A percentile compares a stretch with the other conserved stretches of the same genome.
Evolutionary conservation across 1,140 invertebrate genomes (phyloP).

Genomic region (Bombus haemorrhoidalis): DNA sequence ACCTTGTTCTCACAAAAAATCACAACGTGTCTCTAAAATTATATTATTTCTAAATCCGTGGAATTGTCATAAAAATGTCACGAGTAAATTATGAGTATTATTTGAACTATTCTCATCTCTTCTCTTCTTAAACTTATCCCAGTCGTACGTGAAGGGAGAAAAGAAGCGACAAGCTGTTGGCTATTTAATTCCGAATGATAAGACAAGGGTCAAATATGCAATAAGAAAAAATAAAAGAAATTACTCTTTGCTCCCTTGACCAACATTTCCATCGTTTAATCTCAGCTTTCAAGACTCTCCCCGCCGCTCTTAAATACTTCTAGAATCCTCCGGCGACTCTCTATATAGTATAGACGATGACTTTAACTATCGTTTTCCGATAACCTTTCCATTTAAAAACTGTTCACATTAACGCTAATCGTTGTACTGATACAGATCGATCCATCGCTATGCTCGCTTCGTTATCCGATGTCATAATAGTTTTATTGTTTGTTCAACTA

Average conservation of each 20-base stretch:
- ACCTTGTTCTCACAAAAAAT: too few relatives aligned
- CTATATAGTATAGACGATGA: background rate
- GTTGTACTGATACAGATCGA: background rate
- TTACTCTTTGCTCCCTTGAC: slow-evolving; percentile 1
- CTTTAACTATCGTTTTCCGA: slow-evolving; percentile 19
- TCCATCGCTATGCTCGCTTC: background rate
- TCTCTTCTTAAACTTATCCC: background rate
- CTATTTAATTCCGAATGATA: slow-evolving; percentile 1
- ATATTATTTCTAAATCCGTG: background rate
- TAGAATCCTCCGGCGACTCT: background rate
- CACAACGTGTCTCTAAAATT: too few relatives aligned
- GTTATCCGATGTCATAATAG: background rate
- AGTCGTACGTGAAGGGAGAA: background rate
- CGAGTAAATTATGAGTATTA: background rate
- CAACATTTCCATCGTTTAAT: slow-evolving; percentile 9
- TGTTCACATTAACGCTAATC: slow-evolving; percentile 8
- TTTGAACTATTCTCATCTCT: background rate
- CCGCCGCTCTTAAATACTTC: background rate
- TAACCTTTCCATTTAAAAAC: slow-evolving; percentile 26
- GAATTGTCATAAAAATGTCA: background rate
- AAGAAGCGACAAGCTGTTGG: too few relatives aligned
- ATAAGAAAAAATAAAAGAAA: background rate
- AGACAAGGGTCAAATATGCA: background rate
- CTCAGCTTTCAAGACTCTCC: too few relatives aligned
- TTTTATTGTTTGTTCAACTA: background rate